phyloP scores from a whole-genome alignment of 2,888 invertebrate genomes.

The Scrobipalpa atriplicella region DNA sequence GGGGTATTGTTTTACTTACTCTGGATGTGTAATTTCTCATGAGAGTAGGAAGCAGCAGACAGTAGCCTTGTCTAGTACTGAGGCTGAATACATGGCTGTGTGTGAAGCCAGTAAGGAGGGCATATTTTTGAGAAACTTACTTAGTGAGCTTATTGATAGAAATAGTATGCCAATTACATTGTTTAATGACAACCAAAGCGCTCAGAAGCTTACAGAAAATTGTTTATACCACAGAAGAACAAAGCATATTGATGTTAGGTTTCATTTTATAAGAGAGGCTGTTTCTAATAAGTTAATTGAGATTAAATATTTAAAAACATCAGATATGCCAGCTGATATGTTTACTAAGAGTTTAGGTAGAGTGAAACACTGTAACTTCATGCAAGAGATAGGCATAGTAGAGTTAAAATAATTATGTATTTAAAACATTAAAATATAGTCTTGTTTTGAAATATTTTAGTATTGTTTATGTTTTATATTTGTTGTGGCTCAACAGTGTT shows the following conservation, averaged over 20 bases:
- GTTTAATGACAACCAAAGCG: slow-evolving; percentile 15
- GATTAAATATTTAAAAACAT: slow-evolving; percentile 25
- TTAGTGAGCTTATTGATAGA: neutral
- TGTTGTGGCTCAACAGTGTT: too few relatives aligned
- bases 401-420: too few relatives aligned
- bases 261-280: slow-evolving; percentile 21
- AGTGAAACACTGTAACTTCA: slow-evolving; percentile 24
- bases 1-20: slow-evolving; percentile 4
- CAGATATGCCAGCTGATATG: slow-evolving; percentile 28
- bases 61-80: slow-evolving; percentile 4
- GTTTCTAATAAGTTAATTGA: slow-evolving; percentile 3
- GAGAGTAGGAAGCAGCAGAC: slow-evolving; percentile 15
- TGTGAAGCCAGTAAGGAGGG: slow-evolving; percentile 22
- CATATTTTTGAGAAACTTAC: slow-evolving; percentile 9
- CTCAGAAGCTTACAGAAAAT: slow-evolving; percentile 3
- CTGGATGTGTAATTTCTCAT: slow-evolving; percentile 9
- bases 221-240: slow-evolving; percentile 12
- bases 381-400: slow-evolving; percentile 11
- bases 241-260: too few relatives aligned
- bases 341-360: slow-evolving; percentile 29
- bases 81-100: slow-evolving; percentile 23
- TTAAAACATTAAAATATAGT: too few relatives aligned
- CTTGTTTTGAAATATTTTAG: too few relatives aligned
- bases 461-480: too few relatives aligned
- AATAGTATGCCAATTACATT: neutral